A percentile compares a stretch with the other conserved stretches of the same genome.
These are phyloP conservation scores for Leptestheria dahalacensis DNA, from an alignment of 1,140 invertebrate genomes.

Conservation along the genomic window DNA sequence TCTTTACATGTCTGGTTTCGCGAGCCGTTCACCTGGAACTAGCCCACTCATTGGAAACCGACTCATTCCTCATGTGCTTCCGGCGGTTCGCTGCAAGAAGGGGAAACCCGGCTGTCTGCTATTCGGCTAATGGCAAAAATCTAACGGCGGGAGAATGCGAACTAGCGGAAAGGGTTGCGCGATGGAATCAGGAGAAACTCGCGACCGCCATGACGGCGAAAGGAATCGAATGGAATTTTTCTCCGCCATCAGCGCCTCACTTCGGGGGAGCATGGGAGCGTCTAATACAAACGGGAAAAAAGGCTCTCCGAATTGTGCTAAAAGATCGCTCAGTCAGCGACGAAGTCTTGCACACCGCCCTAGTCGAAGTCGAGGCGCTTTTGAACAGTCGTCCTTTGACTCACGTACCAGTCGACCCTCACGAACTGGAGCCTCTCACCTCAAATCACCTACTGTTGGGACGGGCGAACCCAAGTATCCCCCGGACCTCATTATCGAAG, in stretches of 20 bases:
- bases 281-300: slow-evolving; percentile 27
- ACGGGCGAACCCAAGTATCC: slow-evolving; percentile 2
- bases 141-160: slow-evolving; percentile 26
- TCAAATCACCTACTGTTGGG: slow-evolving; percentile 11
- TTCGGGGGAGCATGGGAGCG: slow-evolving; percentile 32
- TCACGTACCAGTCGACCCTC: slow-evolving; percentile 5
- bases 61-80: slow-evolving; percentile 24
- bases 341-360: not conserved
- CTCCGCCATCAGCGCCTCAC: slow-evolving; percentile 28
- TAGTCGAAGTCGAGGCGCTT: slow-evolving; percentile 19
- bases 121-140: slow-evolving; percentile 28
- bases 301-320: slow-evolving; percentile 19
- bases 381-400: slow-evolving; percentile 11
- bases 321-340: slow-evolving; percentile 2
- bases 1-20: slow-evolving; percentile 6
- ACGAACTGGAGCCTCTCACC: slow-evolving; percentile 2
- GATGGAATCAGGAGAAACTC: not conserved
- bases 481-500: slow-evolving; percentile 1
- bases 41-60: slow-evolving; percentile 5
- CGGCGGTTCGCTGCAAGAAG: slow-evolving; percentile 24
- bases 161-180: slow-evolving; percentile 15
- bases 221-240: slow-evolving; percentile 30
- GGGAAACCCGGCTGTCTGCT: slow-evolving; percentile 22
- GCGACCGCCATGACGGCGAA: not conserved
- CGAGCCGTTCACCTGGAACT: slow-evolving; percentile 9